Conservation (phyloP, 1,140 invertebrate genomes). For the Danaus plexippus region DNA sequence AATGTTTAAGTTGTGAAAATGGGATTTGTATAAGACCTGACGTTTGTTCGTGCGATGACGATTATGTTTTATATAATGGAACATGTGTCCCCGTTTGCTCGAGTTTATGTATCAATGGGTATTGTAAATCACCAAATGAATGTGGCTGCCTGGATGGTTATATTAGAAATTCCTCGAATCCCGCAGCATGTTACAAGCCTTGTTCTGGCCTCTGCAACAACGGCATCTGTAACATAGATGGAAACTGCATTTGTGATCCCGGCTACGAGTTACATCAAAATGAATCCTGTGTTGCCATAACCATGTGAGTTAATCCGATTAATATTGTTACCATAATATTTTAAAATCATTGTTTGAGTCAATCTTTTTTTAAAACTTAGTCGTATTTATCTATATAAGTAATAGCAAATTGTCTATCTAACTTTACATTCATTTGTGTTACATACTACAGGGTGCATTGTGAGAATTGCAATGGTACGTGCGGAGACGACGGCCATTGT, state of each 20-base stretch:
- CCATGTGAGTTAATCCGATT: not conserved
- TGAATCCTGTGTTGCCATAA: not conserved
- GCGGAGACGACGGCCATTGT: slow-evolving; percentile 17
- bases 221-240: slow-evolving; percentile 18
- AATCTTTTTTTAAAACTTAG: no score
- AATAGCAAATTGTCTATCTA: not conserved
- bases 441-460: slow-evolving; percentile 27
- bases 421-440: not conserved
- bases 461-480: slow-evolving; percentile 24
- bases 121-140: slow-evolving; percentile 16
- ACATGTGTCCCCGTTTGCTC: slow-evolving; percentile 19
- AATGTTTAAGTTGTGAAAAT: slow-evolving; percentile 7
- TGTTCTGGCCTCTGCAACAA: slow-evolving; percentile 18
- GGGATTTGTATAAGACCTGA: slow-evolving; percentile 6
- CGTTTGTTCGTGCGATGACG: slow-evolving; percentile 21
- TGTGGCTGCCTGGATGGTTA: slow-evolving; percentile 25
- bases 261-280: slow-evolving; percentile 13
- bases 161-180: slow-evolving; percentile 6
- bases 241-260: slow-evolving; percentile 19
- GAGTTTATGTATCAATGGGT: slow-evolving; percentile 17
- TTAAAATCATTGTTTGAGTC: no score
- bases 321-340: no score
- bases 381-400: no score
- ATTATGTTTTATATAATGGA: slow-evolving; percentile 11
- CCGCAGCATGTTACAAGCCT: slow-evolving; percentile 12